A percentile compares a stretch with the other conserved stretches of the same genome.
Conservation (phyloP, 2,113 vertebrate species). For the Aplodontia rufa region DNA sequence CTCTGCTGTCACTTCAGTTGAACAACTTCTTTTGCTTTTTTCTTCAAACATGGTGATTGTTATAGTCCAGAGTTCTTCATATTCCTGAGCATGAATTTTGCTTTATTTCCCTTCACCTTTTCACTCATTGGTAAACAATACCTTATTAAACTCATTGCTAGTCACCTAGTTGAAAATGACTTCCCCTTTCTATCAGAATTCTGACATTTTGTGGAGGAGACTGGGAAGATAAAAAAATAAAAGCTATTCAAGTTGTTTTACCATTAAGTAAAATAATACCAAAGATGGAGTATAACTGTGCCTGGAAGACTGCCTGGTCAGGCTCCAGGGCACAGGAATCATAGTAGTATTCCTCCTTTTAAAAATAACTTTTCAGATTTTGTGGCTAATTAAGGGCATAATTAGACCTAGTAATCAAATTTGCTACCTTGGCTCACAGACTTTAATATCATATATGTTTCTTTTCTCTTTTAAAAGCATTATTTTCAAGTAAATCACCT, state of each 20-base stretch:
- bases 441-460: not conserved
- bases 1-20: not conserved
- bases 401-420: not conserved
- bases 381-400: not conserved
- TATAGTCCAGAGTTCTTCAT: too few species aligned
- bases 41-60: accelerated
- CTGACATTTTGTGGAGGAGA: not conserved
- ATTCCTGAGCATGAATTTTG: too few species aligned
- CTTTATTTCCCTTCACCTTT: too few species aligned
- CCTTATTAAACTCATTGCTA: too few species aligned
- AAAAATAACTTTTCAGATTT: not conserved
- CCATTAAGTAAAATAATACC: not conserved
- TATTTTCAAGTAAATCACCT: not conserved
- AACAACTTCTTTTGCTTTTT: not conserved
- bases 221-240: too few species aligned
- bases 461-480: not conserved
- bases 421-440: not conserved
- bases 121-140: accelerated
- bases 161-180: not conserved
- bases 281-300: too few species aligned
- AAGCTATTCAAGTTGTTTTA: not conserved
- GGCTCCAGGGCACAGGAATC: too few species aligned
- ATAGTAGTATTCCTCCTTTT: not conserved
- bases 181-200: not conserved
- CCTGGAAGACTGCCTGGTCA: accelerated